Conservation (phyloP, 2,888 invertebrate genomes). For the Cynaeus angustus region DNA sequence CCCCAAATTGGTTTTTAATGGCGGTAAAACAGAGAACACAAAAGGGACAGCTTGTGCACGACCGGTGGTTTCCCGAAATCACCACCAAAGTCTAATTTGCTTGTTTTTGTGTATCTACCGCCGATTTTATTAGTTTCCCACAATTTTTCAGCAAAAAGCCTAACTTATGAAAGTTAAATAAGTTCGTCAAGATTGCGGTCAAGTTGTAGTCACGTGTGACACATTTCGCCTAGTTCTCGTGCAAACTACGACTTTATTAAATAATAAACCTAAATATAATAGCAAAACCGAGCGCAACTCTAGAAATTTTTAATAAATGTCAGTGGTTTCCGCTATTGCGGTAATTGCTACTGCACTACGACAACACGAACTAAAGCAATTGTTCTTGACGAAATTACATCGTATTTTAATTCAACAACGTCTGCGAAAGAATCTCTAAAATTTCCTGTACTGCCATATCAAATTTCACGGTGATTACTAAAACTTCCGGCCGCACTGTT, state of each 20-base stretch:
- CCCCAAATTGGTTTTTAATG: conserved; percentile 5
- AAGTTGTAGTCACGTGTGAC: conserved; percentile 32
- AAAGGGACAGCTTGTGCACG: not conserved
- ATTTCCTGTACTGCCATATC: not conserved
- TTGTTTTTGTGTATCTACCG: too few relatives aligned
- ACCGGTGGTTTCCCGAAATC: too few relatives aligned
- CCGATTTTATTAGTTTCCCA: not conserved
- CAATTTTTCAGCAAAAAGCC: not conserved
- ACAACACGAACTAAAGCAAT: conserved; percentile 4
- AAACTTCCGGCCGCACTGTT: not conserved
- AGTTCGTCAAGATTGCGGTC: conserved; percentile 21
- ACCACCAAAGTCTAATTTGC: too few relatives aligned
- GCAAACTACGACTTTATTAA: conserved; percentile 33
- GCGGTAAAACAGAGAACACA: not conserved
- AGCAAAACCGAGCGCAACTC: conserved; percentile 23
- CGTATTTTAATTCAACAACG: not conserved
- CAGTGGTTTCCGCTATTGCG: conserved; percentile 4
- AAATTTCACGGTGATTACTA: conserved; percentile 4
- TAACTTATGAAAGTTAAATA: conserved; percentile 13
- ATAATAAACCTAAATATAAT: conserved; percentile 35
- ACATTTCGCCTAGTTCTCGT: conserved; percentile 31
- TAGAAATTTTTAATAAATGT: conserved; percentile 37
- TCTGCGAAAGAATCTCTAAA: not conserved
- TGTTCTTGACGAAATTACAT: not conserved
- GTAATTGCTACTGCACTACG: conserved; percentile 28